A percentile compares a stretch with the other conserved stretches of the same genome.
These are phyloP conservation scores for Acanthochromis polyacanthus DNA, from an alignment of 2,113 vertebrate species.

Conservation along the genomic window DNA sequence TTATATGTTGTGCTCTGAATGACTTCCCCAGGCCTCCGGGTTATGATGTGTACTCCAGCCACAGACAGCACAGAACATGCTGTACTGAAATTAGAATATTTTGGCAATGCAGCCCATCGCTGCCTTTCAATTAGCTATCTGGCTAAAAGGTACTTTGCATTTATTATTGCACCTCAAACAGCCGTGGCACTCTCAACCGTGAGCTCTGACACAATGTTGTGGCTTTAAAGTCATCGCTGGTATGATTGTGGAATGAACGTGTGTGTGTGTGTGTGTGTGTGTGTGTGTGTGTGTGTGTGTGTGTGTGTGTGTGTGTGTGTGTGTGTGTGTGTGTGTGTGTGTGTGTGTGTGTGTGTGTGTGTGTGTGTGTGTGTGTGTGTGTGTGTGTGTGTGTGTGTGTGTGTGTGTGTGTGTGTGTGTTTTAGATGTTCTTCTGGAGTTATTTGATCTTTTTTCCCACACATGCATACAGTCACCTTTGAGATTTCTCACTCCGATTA, in stretches of 20 bases:
- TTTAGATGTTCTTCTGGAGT: slow-evolving; percentile 30
- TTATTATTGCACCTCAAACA: slow-evolving; percentile 35
- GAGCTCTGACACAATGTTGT: slow-evolving; percentile 39
- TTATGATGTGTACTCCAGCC: not conserved
- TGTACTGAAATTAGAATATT: slow-evolving; percentile 36
- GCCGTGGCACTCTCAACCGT: not conserved
- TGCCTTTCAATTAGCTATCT: slow-evolving; percentile 37
- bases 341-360: slow-evolving; percentile 20
- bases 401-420: slow-evolving; percentile 20
- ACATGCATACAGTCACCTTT: slow-evolving; percentile 37
- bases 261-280: slow-evolving; percentile 35
- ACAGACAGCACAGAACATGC: not conserved
- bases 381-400: slow-evolving; percentile 2
- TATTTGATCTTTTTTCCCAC: slow-evolving; percentile 34
- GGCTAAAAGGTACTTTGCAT: slow-evolving; percentile 30
- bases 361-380: slow-evolving; percentile 36
- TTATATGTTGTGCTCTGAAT: slow-evolving; percentile 33
- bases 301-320: slow-evolving; percentile 36
- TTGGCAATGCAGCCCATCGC: slow-evolving; percentile 7
- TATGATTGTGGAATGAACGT: slow-evolving; percentile 51
- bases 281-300: slow-evolving; percentile 6
- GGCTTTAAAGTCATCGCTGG: slow-evolving; percentile 50
- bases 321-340: slow-evolving; percentile 2
- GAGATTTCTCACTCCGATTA: slow-evolving; percentile 20
- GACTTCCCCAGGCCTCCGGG: slow-evolving; percentile 36